Evolutionary conservation across 2,888 invertebrate species (phyloP).

Genomic region (Andrena haemorrhoa): DNA sequence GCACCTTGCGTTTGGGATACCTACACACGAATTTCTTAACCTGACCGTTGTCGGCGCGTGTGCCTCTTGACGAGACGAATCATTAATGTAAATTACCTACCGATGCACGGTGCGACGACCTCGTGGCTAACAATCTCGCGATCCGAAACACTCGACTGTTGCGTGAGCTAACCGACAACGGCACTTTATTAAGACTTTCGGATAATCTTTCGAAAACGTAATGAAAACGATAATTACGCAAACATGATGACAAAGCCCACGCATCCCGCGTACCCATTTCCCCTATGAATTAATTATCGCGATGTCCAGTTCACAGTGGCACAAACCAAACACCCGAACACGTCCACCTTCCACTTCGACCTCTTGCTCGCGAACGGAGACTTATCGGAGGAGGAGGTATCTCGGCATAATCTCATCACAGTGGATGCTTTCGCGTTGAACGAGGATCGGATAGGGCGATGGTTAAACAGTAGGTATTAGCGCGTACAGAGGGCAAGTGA

Average conservation of each 20-base stretch:
- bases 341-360: not conserved
- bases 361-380: not conserved
- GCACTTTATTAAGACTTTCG: slow-evolving; percentile 43
- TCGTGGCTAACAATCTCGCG: slow-evolving; percentile 69
- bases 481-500: not conserved
- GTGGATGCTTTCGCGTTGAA: not conserved
- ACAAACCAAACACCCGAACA: not conserved
- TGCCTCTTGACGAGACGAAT: slow-evolving; percentile 54
- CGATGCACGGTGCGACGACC: slow-evolving; percentile 56
- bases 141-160: slow-evolving; percentile 53
- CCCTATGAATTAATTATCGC: slow-evolving; percentile 25
- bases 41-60: slow-evolving; percentile 7
- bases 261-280: not conserved
- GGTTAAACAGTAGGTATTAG: too few relatives aligned
- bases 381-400: not conserved
- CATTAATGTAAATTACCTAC: slow-evolving; percentile 78
- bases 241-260: not conserved
- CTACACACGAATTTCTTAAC: slow-evolving; percentile 36
- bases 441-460: not conserved
- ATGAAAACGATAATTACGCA: slow-evolving; percentile 30
- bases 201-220: slow-evolving; percentile 38
- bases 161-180: slow-evolving; percentile 32
- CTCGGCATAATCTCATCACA: not conserved
- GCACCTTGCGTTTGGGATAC: too few relatives aligned
- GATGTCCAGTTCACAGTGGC: not conserved